Percentiles rank a stretch among this genome's conserved stretches.
phyloP scores from a whole-genome alignment of 2,888 invertebrate genomes.

The Synergus japonicus region DNA sequence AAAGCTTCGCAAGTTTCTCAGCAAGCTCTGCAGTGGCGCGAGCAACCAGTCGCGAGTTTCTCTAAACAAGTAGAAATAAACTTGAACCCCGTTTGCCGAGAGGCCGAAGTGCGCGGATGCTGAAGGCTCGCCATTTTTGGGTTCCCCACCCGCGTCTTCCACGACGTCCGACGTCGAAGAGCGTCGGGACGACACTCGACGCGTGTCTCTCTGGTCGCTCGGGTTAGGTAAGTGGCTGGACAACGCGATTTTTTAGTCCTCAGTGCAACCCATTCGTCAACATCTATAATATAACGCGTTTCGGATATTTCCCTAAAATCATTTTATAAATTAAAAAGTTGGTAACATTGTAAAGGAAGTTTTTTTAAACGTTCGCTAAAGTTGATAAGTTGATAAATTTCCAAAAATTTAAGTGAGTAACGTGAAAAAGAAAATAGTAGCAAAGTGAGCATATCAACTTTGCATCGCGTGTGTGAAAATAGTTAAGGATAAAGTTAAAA shows the following conservation, averaged over 20 bases:
- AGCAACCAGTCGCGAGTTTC: conserved; percentile 31
- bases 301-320: background rate
- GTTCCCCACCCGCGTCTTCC: conserved; percentile 73
- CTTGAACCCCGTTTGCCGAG: conserved; percentile 46
- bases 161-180: conserved; percentile 57
- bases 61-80: conserved; percentile 49
- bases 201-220: conserved; percentile 76
- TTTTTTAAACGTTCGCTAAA: background rate
- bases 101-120: conserved; percentile 51
- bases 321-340: background rate
- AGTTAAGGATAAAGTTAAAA: background rate
- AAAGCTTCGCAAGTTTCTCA: conserved; percentile 28
- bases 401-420: conserved; percentile 12
- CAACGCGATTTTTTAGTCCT: conserved; percentile 43
- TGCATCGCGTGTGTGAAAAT: conserved; percentile 2
- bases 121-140: conserved; percentile 76
- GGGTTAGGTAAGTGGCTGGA: conserved; percentile 74
- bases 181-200: conserved; percentile 69
- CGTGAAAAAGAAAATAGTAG: background rate
- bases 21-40: conserved; percentile 31
- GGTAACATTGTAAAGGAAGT: background rate
- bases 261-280: conserved; percentile 18
- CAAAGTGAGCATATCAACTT: background rate
- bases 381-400: conserved; percentile 15
- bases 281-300: background rate